These are phyloP conservation scores for Aporophyla nigra DNA, from an alignment of 2,888 invertebrate species.

Conservation along the genomic window DNA sequence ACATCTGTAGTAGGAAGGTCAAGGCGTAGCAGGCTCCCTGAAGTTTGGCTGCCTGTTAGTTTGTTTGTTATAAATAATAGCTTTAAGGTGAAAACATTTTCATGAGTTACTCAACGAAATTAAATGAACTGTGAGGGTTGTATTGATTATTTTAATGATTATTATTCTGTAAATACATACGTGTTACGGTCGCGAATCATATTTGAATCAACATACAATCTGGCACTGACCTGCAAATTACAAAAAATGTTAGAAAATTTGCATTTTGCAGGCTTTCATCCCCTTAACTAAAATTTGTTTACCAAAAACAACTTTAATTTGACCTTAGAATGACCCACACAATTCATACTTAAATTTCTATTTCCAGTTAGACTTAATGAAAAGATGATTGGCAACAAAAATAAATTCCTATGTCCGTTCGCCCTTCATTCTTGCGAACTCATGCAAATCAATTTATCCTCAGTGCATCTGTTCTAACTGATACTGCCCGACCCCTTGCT, in stretches of 20 bases:
- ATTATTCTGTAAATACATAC: too few species aligned
- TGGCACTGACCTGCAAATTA: too few species aligned
- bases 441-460: slow-evolving; percentile 21
- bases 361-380: slow-evolving; percentile 14
- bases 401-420: slow-evolving; percentile 5
- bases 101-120: too few species aligned
- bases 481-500: background rate
- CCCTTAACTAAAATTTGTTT: background rate
- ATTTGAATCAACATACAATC: too few species aligned
- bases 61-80: too few species aligned
- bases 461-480: slow-evolving; percentile 19
- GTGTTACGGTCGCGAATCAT: too few species aligned
- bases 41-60: too few species aligned
- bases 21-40: too few species aligned
- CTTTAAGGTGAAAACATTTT: background rate
- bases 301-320: background rate
- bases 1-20: background rate
- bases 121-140: too few species aligned
- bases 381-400: slow-evolving; percentile 12
- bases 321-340: slow-evolving; percentile 17
- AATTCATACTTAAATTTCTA: slow-evolving; percentile 9
- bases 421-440: slow-evolving; percentile 17
- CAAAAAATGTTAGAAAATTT: too few species aligned
- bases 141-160: too few species aligned
- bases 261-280: too few species aligned